Evolutionary conservation across 2,113 vertebrate genomes (phyloP).

Genomic region (Eira barbara): DNA sequence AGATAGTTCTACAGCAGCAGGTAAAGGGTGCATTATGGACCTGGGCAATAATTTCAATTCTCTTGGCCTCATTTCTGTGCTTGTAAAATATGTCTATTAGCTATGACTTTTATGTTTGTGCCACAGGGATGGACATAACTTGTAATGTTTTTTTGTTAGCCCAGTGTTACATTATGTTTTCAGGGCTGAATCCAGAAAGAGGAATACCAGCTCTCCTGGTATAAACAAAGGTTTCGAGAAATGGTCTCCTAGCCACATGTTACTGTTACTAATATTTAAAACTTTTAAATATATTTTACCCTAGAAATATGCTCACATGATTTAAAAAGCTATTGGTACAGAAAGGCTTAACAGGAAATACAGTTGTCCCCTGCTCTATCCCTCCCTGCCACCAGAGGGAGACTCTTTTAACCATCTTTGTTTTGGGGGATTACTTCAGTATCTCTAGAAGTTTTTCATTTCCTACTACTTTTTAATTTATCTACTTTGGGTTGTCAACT

Average conservation of each 20-base stretch:
- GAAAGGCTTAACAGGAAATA: neutral
- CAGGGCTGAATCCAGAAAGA: conserved; percentile 17
- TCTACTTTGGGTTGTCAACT: neutral
- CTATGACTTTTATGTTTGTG: neutral
- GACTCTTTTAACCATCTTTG: neutral
- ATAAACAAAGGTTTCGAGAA: neutral
- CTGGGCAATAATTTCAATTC: neutral
- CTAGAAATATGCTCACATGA: neutral
- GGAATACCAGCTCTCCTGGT: neutral
- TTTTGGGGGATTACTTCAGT: neutral
- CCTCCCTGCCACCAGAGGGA: neutral
- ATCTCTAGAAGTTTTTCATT: neutral
- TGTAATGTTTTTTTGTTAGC: conserved; percentile 2
- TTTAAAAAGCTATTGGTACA: neutral
- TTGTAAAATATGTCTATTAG: neutral
- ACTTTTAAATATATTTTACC: neutral
- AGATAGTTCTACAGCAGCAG: neutral
- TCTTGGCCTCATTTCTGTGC: neutral
- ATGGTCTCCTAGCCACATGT: neutral
- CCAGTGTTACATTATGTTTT: neutral
- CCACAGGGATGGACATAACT: neutral
- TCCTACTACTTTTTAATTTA: neutral
- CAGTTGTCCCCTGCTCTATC: neutral
- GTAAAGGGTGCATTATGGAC: neutral
- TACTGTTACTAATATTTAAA: neutral